phyloP scores from a whole-genome alignment of 2,113 vertebrate genomes.

The Arizona elegans region DNA sequence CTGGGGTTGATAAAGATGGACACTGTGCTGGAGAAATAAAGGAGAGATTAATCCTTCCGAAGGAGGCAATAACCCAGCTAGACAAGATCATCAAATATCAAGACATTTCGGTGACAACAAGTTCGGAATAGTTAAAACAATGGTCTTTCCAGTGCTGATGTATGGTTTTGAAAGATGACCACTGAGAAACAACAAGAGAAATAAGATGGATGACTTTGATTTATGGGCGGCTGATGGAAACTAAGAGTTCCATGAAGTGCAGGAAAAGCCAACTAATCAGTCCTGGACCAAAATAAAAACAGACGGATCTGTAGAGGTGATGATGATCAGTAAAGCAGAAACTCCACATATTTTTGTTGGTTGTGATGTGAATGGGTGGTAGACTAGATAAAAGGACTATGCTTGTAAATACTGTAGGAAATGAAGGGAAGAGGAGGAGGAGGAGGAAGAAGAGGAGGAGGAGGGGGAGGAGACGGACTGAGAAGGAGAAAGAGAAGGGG shows the following conservation, averaged over 20 bases:
- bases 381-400: neutral
- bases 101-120: neutral
- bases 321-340: neutral
- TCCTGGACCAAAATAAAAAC: neutral
- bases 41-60: neutral
- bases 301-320: neutral
- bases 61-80: neutral
- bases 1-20: neutral
- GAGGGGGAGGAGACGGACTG: slow-evolving; percentile 49
- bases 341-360: neutral
- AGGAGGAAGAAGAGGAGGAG: neutral
- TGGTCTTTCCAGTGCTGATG: neutral
- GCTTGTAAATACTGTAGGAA: neutral
- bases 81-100: neutral
- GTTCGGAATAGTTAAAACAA: neutral
- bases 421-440: neutral
- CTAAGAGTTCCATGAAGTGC: neutral
- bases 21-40: neutral
- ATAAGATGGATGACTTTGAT: neutral
- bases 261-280: neutral
- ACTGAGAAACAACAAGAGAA: neutral
- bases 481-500: slow-evolving; percentile 53
- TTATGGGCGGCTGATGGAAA: neutral
- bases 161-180: neutral
- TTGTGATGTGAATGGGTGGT: neutral